Evolutionary conservation across 2,113 vertebrate species (phyloP).

Genomic region (Trogon melanurus): DNA sequence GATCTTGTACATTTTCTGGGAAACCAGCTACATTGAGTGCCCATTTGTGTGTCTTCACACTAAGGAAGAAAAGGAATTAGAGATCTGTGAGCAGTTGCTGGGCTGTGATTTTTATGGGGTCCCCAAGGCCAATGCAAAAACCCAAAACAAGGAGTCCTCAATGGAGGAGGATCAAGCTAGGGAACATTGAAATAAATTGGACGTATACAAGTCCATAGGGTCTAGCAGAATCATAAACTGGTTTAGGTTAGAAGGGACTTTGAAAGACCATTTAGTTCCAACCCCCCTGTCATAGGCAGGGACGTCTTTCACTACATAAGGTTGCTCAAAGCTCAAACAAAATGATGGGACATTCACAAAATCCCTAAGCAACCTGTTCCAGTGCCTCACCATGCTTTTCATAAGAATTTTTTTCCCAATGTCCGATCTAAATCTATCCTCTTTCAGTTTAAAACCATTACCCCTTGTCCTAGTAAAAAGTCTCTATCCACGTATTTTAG

Average conservation of each 20-base stretch:
- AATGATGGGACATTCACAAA: neutral
- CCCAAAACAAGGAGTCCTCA: neutral
- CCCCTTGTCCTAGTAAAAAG: neutral
- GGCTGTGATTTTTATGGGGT: neutral
- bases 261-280: neutral
- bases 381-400: neutral
- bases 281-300: rapidly evolving
- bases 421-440: neutral
- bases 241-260: neutral
- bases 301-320: neutral
- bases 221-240: neutral
- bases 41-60: neutral
- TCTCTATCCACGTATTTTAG: too few species aligned
- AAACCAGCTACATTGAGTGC: neutral
- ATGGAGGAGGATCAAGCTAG: neutral
- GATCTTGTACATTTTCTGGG: neutral
- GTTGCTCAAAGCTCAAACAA: neutral
- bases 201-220: neutral
- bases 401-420: neutral
- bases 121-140: neutral
- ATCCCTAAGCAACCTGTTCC: neutral
- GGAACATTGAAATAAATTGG: neutral
- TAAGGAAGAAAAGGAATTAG: neutral
- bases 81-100: neutral
- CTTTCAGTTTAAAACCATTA: neutral